Conservation (phyloP, 2,113 vertebrate species). For the Pteruthius melanotis region DNA sequence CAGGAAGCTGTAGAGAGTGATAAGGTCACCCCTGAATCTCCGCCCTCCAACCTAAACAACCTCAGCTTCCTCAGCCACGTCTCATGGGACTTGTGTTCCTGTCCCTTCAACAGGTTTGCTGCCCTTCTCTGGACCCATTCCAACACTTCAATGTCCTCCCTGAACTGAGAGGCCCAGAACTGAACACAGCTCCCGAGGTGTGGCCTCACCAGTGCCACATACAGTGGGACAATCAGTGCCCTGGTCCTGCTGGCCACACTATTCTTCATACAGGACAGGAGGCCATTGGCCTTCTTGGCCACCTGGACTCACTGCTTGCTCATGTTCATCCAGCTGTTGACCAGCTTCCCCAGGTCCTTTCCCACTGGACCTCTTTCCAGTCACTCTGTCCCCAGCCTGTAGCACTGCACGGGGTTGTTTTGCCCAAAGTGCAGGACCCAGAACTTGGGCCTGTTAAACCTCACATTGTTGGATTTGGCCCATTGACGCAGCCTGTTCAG, state of each 20-base stretch:
- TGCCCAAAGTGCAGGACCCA: background rate
- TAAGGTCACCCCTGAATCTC: too few species aligned
- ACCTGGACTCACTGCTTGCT: background rate
- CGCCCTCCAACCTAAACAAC: background rate
- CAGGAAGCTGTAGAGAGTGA: background rate
- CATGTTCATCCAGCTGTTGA: background rate
- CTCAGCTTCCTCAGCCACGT: background rate
- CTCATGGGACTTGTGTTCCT: background rate
- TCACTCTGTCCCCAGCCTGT: background rate
- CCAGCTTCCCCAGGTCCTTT: background rate
- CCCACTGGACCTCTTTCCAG: background rate
- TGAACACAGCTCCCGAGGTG: fast-evolving
- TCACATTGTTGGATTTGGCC: background rate
- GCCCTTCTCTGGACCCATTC: background rate
- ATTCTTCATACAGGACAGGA: background rate
- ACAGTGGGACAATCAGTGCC: too few species aligned
- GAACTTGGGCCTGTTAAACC: background rate
- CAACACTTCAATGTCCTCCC: background rate
- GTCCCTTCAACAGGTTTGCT: background rate
- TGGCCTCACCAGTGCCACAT: background rate
- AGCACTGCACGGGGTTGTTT: too few species aligned
- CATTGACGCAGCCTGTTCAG: too few species aligned
- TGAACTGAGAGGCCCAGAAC: background rate
- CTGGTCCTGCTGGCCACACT: background rate
- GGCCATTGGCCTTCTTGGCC: background rate